A percentile compares a stretch with the other conserved stretches of the same genome.
phyloP scores from a whole-genome alignment of 2,113 vertebrate species.

The Sturnus vulgaris region DNA sequence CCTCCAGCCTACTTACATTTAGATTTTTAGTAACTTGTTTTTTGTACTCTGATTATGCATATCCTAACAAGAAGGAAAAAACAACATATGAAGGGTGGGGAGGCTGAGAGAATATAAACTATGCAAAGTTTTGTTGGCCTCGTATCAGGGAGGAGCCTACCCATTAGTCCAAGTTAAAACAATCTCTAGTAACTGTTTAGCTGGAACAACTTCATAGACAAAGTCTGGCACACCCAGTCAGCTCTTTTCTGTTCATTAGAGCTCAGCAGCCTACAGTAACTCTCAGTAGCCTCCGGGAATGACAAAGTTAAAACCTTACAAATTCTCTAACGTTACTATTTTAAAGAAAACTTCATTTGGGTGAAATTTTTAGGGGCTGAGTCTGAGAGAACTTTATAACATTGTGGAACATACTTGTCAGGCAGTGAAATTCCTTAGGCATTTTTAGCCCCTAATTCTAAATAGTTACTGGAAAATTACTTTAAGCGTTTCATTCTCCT shows the following conservation, averaged over 20 bases:
- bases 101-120: conserved; percentile 43
- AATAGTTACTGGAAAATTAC: neutral
- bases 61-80: conserved; percentile 53
- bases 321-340: neutral
- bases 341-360: neutral
- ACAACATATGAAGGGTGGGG: conserved; percentile 51
- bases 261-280: neutral
- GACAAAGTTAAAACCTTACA: neutral
- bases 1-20: neutral
- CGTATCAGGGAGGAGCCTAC: conserved; percentile 42
- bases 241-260: neutral
- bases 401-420: neutral
- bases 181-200: conserved; percentile 27
- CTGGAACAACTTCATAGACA: conserved; percentile 46
- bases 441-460: neutral
- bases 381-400: neutral
- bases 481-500: neutral
- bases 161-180: conserved; percentile 25
- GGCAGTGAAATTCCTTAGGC: neutral
- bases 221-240: conserved; percentile 24
- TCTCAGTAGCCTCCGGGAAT: neutral
- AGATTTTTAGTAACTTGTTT: neutral
- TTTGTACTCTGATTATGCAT: conserved; percentile 26
- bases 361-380: neutral
- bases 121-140: conserved; percentile 27